Conservation (phyloP, 1,140 invertebrate species). For the Diachasma alloeum region DNA sequence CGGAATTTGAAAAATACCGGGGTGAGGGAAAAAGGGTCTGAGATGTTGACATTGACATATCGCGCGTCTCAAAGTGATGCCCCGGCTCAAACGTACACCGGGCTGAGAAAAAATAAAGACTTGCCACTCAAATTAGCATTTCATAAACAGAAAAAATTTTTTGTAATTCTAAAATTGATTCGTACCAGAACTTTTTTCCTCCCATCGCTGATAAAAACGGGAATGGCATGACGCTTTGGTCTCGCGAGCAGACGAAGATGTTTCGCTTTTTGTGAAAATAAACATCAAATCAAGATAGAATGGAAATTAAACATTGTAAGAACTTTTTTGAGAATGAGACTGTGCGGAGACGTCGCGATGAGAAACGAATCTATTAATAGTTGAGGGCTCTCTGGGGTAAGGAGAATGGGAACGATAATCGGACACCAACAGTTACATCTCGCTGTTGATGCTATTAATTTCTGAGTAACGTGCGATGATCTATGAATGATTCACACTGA, state of each 20-base stretch:
- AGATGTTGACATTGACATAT: not conserved
- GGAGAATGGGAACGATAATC: constrained; percentile 12
- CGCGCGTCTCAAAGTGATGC: not conserved
- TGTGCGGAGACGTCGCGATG: constrained; percentile 15
- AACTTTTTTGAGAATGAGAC: not conserved
- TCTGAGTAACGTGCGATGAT: not conserved
- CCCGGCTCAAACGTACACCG: not conserved
- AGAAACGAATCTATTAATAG: constrained; percentile 34
- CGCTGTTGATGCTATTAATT: not conserved
- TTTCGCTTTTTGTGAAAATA: not conserved
- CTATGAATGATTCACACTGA: too few relatives aligned
- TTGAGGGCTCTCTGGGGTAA: not conserved
- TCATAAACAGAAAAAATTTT: not conserved
- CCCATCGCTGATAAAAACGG: not conserved
- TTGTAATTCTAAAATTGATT: not conserved
- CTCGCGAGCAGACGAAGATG: not conserved
- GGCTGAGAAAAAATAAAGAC: not conserved
- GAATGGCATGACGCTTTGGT: not conserved
- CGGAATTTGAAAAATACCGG: not conserved
- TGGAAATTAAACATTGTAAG: constrained; percentile 21
- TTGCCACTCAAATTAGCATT: not conserved
- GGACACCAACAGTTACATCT: not conserved
- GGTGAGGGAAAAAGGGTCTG: not conserved
- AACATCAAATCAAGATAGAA: not conserved
- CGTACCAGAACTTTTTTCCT: not conserved